Conservation (phyloP, 2,113 vertebrate genomes). For the Malurus alboscapulatus region DNA sequence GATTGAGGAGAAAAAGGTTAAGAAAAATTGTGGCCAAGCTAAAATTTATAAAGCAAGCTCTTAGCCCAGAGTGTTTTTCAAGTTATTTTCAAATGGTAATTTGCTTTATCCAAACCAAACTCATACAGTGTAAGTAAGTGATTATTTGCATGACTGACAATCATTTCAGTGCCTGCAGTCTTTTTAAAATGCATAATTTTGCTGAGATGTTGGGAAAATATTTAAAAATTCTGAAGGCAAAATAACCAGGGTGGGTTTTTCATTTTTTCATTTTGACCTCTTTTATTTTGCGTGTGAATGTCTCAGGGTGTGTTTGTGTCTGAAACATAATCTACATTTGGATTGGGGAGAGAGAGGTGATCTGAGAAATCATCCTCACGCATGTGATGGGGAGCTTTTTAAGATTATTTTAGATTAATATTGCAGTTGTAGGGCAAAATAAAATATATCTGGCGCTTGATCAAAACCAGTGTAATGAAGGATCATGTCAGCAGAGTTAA, state of each 20-base stretch:
- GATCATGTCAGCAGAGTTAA: not conserved
- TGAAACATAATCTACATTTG: not conserved
- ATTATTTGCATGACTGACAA: constrained; percentile 99
- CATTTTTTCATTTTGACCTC: constrained; percentile 72
- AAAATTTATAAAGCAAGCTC: constrained; percentile 85
- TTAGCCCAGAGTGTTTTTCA: constrained; percentile 90
- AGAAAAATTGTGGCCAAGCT: constrained; percentile 78
- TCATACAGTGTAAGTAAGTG: constrained; percentile 95
- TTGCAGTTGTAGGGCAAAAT: not conserved
- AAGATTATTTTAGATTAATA: constrained; percentile 26
- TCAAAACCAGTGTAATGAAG: not conserved
- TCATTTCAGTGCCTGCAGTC: constrained; percentile 88
- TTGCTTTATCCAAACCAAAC: constrained; percentile 94
- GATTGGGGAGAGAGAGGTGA: not conserved
- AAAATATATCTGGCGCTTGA: not conserved
- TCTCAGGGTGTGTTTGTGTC: not conserved
- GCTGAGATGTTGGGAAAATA: constrained; percentile 85
- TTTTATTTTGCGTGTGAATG: constrained; percentile 72
- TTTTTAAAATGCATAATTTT: constrained; percentile 91
- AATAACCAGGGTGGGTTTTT: constrained; percentile 69
- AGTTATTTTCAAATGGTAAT: constrained; percentile 98
- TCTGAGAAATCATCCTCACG: not conserved
- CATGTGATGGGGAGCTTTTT: not conserved
- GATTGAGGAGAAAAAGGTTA: constrained; percentile 71
- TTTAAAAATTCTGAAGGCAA: constrained; percentile 77